Base-by-base conservation (phyloP, 2,888 invertebrate genomes). In the Drosophila barbarae region DNA sequence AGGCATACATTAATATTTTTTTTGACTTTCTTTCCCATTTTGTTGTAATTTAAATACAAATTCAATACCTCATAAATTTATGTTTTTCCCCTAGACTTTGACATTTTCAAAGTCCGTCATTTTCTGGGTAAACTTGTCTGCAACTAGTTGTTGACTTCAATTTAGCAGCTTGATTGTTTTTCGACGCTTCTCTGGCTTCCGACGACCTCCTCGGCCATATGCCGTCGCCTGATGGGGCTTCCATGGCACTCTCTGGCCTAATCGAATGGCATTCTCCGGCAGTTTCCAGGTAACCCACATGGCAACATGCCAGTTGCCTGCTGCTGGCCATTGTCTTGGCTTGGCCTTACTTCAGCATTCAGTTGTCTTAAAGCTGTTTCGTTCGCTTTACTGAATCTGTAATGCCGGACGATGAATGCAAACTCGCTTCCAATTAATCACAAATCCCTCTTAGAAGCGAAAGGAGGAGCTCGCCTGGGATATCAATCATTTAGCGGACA, bases 401-500 rank as follows among this genome's bases (percentile, higher is more conserved):
- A 72, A 76, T 72, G 6, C 13, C 2, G 18, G 46, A 30, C 28
- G 18, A 30, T 30, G 46, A 47, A 47, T 47, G 18, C 46, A 47
- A 47, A 47, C 46, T 47, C 13, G 18, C 18, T 21, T 30, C 72
- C 72, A 79, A 80, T 80, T 84, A 80, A 84, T 80, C 85, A 79
- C 77, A 79, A 79, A 84, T 71, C 64, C 68, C 67, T 61, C 63
- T 63, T 63, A 38, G 55, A 26, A 26, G 2, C 21, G n/a, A 12
- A 8, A n/a, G 28, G 34, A 26, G 9, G 15, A 55, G 69, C 61
- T 51, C 46, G 66, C 59, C 59, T 42, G 59, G 75, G 66, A 73
- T 69, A 84, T 85, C 81, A 79, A 81, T 81, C 81, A 77, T 80
- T 77, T 77, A 80, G 76, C 81, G 70, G 74, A 78, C 79, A 64